Evolutionary conservation across 2,113 vertebrate species (phyloP).

Genomic region (Xiphophorus maculatus): DNA sequence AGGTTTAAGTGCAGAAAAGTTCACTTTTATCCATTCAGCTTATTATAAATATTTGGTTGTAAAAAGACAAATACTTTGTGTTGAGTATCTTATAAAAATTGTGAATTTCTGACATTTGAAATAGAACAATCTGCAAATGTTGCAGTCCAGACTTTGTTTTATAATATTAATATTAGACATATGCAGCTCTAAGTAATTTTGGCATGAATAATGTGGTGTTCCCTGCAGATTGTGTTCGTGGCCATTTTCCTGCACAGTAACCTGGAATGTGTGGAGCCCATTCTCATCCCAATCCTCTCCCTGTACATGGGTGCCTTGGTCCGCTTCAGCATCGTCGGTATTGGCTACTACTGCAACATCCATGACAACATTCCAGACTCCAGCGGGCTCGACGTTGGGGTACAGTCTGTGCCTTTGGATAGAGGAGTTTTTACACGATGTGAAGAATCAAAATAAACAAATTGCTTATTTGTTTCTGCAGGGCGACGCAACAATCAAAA

Average conservation of each 20-base stretch:
- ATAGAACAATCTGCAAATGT: no score
- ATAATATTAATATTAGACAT: background rate
- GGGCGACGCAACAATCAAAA: conserved; percentile 94
- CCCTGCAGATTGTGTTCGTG: conserved; percentile 91
- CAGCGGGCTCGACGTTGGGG: conserved; percentile 91
- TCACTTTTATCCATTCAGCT: no score
- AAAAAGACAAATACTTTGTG: no score
- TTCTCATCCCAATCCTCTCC: conserved; percentile 96
- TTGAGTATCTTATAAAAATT: no score
- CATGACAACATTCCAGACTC: conserved; percentile 93
- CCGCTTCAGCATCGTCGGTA: conserved; percentile 90
- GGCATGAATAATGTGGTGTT: background rate
- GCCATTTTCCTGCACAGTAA: conserved; percentile 97
- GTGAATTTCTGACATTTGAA: no score
- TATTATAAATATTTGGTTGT: no score
- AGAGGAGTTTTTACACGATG: background rate
- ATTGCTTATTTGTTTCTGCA: conserved; percentile 56
- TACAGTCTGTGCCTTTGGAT: conserved; percentile 56
- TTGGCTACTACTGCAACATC: conserved; percentile 95
- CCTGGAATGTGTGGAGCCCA: conserved; percentile 92
- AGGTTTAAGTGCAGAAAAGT: no score
- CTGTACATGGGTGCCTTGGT: conserved; percentile 96
- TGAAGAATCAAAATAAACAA: background rate
- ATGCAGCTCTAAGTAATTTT: background rate
- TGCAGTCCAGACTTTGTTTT: no score